Evolutionary conservation across 2,113 vertebrate genomes (phyloP).

Genomic region (Prolemur simus): DNA sequence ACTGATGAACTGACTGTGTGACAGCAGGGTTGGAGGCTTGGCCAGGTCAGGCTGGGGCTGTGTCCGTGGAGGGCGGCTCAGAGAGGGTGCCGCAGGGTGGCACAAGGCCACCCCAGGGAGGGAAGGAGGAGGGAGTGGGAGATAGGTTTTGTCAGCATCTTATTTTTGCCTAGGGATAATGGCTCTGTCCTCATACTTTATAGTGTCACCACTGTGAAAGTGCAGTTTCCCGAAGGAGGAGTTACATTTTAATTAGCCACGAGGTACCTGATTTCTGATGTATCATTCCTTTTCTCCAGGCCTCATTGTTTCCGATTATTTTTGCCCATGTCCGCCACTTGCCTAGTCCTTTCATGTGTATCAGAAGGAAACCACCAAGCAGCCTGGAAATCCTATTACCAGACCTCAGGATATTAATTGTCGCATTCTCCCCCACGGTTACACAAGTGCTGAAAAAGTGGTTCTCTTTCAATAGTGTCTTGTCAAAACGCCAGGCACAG

Average conservation of each 20-base stretch:
- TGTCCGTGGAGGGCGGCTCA: neutral
- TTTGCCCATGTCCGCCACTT: constrained; percentile 21
- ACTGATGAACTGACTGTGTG: neutral
- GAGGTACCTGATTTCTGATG: constrained; percentile 25
- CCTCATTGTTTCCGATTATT: constrained; percentile 12
- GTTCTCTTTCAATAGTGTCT: constrained; percentile 76
- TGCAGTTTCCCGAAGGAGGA: neutral
- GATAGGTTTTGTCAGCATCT: constrained; percentile 40
- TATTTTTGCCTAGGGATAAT: constrained; percentile 31
- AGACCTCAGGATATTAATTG: constrained; percentile 77
- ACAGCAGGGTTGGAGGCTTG: neutral
- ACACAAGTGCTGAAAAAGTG: constrained; percentile 73
- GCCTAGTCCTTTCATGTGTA: constrained; percentile 45
- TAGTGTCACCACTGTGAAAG: constrained; percentile 36
- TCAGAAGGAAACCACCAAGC: constrained; percentile 61
- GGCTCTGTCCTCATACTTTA: constrained; percentile 23
- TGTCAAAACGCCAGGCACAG: constrained; percentile 83
- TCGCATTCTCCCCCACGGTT: constrained; percentile 76
- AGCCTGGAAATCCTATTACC: constrained; percentile 65
- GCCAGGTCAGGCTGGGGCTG: neutral
- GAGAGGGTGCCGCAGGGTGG: neutral
- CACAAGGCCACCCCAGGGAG: neutral
- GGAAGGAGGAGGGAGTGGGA: neutral
- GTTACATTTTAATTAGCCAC: constrained; percentile 73
- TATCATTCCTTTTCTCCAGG: neutral